Evolutionary conservation across 2,797 vertebrate genomes (phyloP), one percentile per base, ranked within the genome.

Genomic region (Loriculus beryllinus): DNA sequence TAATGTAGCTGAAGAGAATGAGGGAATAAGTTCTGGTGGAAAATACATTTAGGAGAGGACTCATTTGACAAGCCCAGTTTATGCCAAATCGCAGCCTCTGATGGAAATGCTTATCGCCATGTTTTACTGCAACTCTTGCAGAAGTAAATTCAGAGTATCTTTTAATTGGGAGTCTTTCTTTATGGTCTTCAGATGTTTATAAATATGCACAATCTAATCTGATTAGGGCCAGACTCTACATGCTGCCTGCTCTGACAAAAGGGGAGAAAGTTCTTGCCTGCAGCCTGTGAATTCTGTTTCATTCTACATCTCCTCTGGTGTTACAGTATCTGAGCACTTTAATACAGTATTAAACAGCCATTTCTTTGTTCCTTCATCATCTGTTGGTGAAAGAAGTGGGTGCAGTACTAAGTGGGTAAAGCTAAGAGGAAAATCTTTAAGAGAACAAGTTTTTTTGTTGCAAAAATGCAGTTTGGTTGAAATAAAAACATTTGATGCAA

Each of bases 181-280:
- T 93, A 94, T 90, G 94, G 91, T 67, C 88, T 96, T 96, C 89
- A 96, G 91, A 96, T 95, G 92, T 96, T 95, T 93, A 93, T 93
- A 96, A 96, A 93, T 93, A 86, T 76, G 87, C 67, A 77, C 81
- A 88, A 95, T 68, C 85, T 97, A 93, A 94, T 92, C 87, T 92
- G 93, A 96, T 96, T 93, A 93, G 82, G 93, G 87, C 92, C 95
- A 93, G 93, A 88, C 77, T 92, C 93, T 95, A 92, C 95, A 84
- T 80, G 89, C 87, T 96, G 87, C 70, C 43, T 86, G 77, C 67
- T 86, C 91, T 92, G 80, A 93, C 82, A 93, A 82, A 84, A 86
- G 48, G 42, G 65, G 71, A 92, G 89, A 84, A 88, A 88, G 80
- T 70, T 94, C 76, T 93, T 95, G 95, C 82, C 89, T 88, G 91